A percentile compares a stretch with the other conserved stretches of the same genome.
Evolutionary conservation across 2,113 vertebrate species (phyloP).

Genomic region (Dromiciops gliroides): DNA sequence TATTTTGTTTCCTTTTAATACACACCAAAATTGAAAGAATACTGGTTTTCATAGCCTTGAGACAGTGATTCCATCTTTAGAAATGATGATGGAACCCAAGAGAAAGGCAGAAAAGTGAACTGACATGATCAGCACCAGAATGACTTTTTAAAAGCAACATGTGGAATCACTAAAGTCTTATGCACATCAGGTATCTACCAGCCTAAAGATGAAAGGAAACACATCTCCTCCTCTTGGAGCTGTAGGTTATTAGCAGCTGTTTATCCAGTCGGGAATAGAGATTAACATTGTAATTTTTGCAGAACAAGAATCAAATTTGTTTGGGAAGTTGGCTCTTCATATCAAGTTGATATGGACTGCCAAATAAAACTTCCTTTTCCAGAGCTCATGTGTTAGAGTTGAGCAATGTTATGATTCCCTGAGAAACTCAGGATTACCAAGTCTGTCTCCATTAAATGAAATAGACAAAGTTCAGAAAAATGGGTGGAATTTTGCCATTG

Average conservation of each 20-base stretch:
- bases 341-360: conserved; percentile 72
- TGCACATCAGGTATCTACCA: conserved; percentile 62
- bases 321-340: conserved; percentile 82
- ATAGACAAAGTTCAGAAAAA: conserved; percentile 49
- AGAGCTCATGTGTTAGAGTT: conserved; percentile 74
- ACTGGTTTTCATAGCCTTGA: background rate
- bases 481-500: background rate
- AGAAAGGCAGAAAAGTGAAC: conserved; percentile 17
- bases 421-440: conserved; percentile 71
- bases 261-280: conserved; percentile 77
- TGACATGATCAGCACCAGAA: conserved; percentile 18
- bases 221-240: conserved; percentile 62
- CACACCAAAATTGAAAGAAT: background rate
- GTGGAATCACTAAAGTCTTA: conserved; percentile 63
- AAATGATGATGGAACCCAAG: conserved; percentile 6
- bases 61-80: background rate
- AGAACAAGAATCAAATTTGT: conserved; percentile 82
- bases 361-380: conserved; percentile 85
- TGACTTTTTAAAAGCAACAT: conserved; percentile 50
- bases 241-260: conserved; percentile 82
- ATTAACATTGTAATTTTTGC: conserved; percentile 78
- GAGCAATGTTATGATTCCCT: conserved; percentile 75
- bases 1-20: conserved; percentile 55
- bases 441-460: conserved; percentile 59
- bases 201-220: conserved; percentile 75